Evolutionary conservation across 2,888 invertebrate species (phyloP).

Genomic region (Isotomurus palustris): DNA sequence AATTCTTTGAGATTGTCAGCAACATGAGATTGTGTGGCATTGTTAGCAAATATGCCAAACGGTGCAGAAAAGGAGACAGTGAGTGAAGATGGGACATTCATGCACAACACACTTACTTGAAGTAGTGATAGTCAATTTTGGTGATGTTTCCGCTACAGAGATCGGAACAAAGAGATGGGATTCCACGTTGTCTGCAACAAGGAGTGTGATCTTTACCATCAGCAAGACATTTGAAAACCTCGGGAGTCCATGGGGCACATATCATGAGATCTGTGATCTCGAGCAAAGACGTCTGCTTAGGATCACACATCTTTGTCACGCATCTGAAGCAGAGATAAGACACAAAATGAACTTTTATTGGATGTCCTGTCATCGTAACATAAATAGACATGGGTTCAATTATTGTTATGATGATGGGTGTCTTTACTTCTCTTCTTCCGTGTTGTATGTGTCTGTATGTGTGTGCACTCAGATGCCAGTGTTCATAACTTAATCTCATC

Average conservation of each 20-base stretch:
- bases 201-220: constrained; percentile 74
- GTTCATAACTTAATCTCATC: too few species aligned
- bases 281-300: constrained; percentile 56
- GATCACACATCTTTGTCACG: constrained; percentile 73
- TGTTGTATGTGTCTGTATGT: too few species aligned
- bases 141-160: constrained; percentile 75
- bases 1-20: too few species aligned
- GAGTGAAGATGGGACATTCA: not conserved
- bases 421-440: too few species aligned
- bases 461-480: too few species aligned
- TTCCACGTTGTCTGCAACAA: constrained; percentile 69
- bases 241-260: constrained; percentile 80
- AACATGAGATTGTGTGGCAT: not conserved
- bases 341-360: too few species aligned
- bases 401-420: too few species aligned
- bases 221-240: constrained; percentile 72
- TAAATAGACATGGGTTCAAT: not conserved
- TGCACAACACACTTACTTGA: constrained; percentile 62
- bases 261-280: constrained; percentile 80
- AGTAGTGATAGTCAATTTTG: constrained; percentile 71
- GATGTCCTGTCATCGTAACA: not conserved
- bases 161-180: constrained; percentile 69
- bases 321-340: constrained; percentile 53
- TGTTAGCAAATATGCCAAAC: not conserved
- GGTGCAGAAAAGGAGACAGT: not conserved